Base-by-base conservation (phyloP, 2,888 invertebrate species). In the Drosophila pullipes region DNA sequence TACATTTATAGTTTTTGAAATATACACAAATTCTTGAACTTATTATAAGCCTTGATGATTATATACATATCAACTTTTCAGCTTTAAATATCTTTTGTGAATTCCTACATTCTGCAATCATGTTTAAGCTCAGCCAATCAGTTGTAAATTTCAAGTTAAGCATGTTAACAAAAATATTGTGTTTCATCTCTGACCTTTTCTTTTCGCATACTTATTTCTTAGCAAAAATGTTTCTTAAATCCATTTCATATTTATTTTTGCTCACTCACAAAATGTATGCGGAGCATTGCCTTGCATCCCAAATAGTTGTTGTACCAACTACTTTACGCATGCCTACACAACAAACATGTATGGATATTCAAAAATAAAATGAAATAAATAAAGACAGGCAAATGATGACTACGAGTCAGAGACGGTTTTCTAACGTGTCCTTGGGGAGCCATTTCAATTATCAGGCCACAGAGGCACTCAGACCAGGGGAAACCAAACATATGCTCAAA, bases 401-500 rank as follows among this genome's bases (percentile, higher is more conserved):
- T 16, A 65, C 37, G 57, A 57, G 50, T n/a, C 31, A 2, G 33
- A 18, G 28, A 31, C 52, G 55, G 47, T 50, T 58, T 35, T 50
- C 55, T 74, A 85, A 89, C 74, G 69, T 72, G 76, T 68, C 87
- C 82, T 69, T 67, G 64, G 87, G 90, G 90, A 83, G 70, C 73
- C 85, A 85, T 87, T 89, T 87, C 87, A 87, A 87, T 87, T 87
- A 88, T 85, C 81, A 82, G 83, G 74, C 80, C 82, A 59, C 76
- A 78, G 78, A 83, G 69, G 78, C 69, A 75, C 76, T 73, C 88
- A 52, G 61, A 57, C 66, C 55, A 53, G 44, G 39, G 44, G 62
- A 53, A 75, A 52, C 60, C 61, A 47, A 57, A 71, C 86, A 89
- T 85, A 83, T 89, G 86, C 65, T 86, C 76, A 74, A 89, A 86